Evolutionary conservation across 2,113 vertebrate genomes (phyloP), one percentile per base, ranked within the genome.

Genomic region (Pseudorectes ferrugineus): DNA sequence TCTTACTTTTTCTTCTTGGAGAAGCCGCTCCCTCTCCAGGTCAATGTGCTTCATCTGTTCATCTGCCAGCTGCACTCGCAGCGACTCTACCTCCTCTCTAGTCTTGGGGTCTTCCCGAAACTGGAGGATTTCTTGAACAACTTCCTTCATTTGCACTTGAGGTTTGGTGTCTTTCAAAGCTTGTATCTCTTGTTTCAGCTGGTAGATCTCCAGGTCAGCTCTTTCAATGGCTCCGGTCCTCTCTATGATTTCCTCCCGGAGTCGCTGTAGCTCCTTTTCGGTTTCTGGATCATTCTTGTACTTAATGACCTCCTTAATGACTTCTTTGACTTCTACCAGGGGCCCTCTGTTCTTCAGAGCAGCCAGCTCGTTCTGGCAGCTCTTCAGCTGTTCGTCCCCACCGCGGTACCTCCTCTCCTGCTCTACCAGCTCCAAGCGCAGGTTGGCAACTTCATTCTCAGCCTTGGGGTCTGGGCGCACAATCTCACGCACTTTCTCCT

Each of bases 401-500:
- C 98, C 98, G 38, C 91, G 98, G 92, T 91, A 98, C 79, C 98
- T 98, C 72, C 99, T 98, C 94, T 99, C 98, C 62, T 99, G 99
- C 94, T 99, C 99, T 15, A 99, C 98, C 76, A 99, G 97, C 85
- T 99, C 99, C 68, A 99, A 95, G 45, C 99, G 98, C n/a, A 99
- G 99, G 92, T 98, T 98, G 80, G 99, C 99, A 25, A 99, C 98
- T 84, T 99, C 99, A 2, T 98, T 98, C 95, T 99, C 99, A 36
- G 99, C 99, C 93, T 99, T 98, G 33, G 99, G 99, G 55, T 99
- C 99, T 0, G 99, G 99, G 17, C 99, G 98, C 68, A 99, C 98
- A 7, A 99, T 99, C 97, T 99, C 99, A 1, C 99, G 98, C 58
- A 99, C 97, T 38, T 99, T 99, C 97, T 99, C 99, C 93, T 99